phyloP scores from a whole-genome alignment of 2,113 vertebrate genomes.

The Sapayoa aenigma region DNA sequence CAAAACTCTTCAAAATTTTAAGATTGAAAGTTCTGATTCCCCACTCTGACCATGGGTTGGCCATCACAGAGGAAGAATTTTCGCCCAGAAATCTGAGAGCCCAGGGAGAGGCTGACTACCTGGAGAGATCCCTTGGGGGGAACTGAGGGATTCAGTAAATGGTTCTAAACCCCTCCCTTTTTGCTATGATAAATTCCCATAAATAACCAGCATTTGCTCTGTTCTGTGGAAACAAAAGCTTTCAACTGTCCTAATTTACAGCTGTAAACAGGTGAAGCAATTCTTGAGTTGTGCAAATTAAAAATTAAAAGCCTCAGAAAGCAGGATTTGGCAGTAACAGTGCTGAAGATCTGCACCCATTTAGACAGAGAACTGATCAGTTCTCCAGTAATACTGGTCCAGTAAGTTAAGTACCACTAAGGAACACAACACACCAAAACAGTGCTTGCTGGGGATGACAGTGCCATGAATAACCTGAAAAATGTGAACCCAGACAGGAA shows the following conservation, averaged over 20 bases:
- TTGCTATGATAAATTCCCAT: background rate
- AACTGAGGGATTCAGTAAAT: background rate
- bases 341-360: background rate
- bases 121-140: background rate
- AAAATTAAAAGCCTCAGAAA: background rate
- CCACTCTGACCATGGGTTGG: background rate
- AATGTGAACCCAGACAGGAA: background rate
- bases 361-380: background rate
- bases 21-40: background rate
- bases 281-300: background rate
- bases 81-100: background rate
- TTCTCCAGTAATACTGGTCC: background rate
- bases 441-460: background rate
- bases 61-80: background rate
- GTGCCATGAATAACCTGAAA: background rate
- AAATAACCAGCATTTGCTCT: background rate
- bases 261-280: background rate
- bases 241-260: background rate
- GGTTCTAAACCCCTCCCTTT: background rate
- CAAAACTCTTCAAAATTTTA: background rate
- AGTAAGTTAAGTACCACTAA: background rate
- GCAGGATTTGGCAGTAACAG: background rate
- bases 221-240: background rate
- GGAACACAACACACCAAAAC: rapidly evolving
- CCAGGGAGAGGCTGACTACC: background rate